Evolutionary conservation across 2,113 vertebrate species (phyloP), one percentile per base, ranked within the genome.

Genomic region (Loxodonta africana): DNA sequence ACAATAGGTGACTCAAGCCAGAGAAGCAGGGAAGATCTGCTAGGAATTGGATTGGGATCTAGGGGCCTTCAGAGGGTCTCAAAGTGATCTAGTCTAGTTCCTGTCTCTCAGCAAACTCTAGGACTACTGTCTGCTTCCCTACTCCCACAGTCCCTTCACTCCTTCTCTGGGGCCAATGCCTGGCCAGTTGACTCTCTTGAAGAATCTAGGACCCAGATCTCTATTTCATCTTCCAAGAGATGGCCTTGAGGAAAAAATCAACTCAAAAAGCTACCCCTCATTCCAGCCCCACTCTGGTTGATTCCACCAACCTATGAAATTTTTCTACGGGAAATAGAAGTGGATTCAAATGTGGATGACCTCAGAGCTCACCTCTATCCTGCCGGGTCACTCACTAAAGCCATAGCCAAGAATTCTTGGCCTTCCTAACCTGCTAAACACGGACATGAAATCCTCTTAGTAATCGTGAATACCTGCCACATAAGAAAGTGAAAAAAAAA

Each of bases 191-290:
- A 48, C 73, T 89, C n/a, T 91, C 26, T 25, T 82, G 12, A n/a
- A 7, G 10, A 80, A 33, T 15, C 5, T 8, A 44, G 48, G 53
- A 11, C 28, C 10, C 23, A 62, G 15, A 30, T 17, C 6, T 94
- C 65, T 82, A 48, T 30, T 96, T 89, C 80, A 91, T 69, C 90
- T 89, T 85, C 76, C 41, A 93, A 91, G 30, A 94, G 6, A 73
- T 69, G 15, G 1, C 4, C 5, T 57, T 89, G 8, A 83, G 74
- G 74, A 77, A 89, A 89, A 95, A 91, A 87, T 14, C 11, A 92
- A 30, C 25, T 80, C 74, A 80, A 62, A 83, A 80, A 93, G 41
- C 18, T n/a, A 62, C 28, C 2, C 20, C 23, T 74, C 48, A 17
- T 63, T 92, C 30, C 41, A 95, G 62, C 2, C 17, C 8, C 2